Evolutionary conservation across 2,888 invertebrate species (phyloP).

Genomic region (Lamellibrachia columna): DNA sequence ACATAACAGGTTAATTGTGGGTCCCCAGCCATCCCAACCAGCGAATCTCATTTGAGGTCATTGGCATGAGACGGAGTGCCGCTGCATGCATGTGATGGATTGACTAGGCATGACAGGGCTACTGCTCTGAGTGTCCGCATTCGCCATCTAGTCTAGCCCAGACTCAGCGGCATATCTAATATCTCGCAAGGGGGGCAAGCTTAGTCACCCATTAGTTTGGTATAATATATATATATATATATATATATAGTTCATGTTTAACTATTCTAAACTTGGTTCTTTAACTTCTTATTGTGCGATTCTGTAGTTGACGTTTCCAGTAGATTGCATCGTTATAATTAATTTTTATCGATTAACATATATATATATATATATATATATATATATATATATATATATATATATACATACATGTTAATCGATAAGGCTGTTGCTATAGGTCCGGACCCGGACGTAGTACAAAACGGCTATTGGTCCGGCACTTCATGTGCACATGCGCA

Average conservation of each 20-base stretch:
- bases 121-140: not conserved
- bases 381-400: no score
- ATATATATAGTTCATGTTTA: not conserved
- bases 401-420: no score
- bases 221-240: no score
- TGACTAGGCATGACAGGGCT: not conserved
- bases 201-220: no score
- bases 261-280: not conserved
- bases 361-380: no score
- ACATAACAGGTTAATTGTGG: not conserved
- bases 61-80: not conserved
- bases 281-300: not conserved
- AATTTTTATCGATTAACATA: no score
- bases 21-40: not conserved
- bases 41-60: slow-evolving; percentile 9
- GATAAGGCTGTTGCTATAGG: no score
- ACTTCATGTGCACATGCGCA: no score
- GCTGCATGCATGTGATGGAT: not conserved
- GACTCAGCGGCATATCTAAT: not conserved
- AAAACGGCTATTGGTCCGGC: no score
- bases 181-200: no score
- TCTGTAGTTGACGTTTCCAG: not conserved
- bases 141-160: not conserved
- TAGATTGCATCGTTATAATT: not conserved
- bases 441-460: no score